Percentiles rank a stretch among this genome's conserved stretches.
Conservation (phyloP, 2,797 vertebrate species). For the Macrochelys suwanniensis region DNA sequence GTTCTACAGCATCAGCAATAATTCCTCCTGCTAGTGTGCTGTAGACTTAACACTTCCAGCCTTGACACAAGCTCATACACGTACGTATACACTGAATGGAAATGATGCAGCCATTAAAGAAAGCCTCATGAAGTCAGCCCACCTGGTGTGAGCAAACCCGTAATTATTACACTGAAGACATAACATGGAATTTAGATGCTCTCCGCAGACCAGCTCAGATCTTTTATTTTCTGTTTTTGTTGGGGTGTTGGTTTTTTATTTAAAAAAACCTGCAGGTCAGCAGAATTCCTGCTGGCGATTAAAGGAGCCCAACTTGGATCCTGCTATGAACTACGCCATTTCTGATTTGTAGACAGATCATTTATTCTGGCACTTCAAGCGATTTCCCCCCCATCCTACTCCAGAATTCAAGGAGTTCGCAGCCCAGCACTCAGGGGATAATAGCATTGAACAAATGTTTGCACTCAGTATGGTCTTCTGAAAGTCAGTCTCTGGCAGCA, state of each 20-base stretch:
- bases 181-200: neutral
- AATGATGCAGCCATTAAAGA: neutral
- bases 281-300: constrained; percentile 11
- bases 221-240: neutral
- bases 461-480: neutral
- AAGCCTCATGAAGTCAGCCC: neutral
- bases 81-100: rapidly evolving
- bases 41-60: neutral
- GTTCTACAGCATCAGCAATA: constrained; percentile 37
- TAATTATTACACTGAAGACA: neutral
- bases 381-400: rapidly evolving
- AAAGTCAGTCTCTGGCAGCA: neutral
- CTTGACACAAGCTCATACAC: neutral
- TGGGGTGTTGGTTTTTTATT: neutral
- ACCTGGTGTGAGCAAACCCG: neutral
- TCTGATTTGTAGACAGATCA: neutral
- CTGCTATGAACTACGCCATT: constrained; percentile 16
- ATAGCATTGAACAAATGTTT: rapidly evolving
- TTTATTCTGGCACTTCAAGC: neutral
- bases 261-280: neutral
- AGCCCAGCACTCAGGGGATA: neutral
- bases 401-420: neutral
- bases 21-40: constrained; percentile 2
- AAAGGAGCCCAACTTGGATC: neutral
- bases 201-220: neutral